Conservation (phyloP, 2,113 vertebrate species). For the Bagarius yarrelli region DNA sequence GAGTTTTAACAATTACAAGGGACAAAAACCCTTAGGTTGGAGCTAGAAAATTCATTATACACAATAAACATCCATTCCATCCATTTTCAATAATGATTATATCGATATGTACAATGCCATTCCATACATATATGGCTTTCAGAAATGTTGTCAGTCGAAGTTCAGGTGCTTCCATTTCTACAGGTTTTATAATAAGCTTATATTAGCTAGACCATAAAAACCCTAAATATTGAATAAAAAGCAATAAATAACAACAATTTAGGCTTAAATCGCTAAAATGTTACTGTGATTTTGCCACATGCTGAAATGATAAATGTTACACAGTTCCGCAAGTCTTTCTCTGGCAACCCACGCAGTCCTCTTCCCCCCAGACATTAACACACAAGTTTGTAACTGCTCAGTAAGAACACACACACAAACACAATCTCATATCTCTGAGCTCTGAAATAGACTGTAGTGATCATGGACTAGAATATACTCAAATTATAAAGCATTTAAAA, state of each 20-base stretch:
- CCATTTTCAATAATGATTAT: not conserved
- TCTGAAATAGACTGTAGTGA: slow-evolving; percentile 2
- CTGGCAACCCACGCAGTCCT: not conserved
- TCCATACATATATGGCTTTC: not conserved
- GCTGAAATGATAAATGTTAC: slow-evolving; percentile 12
- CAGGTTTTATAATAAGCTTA: not conserved
- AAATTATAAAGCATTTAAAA: not conserved
- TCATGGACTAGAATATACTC: not conserved
- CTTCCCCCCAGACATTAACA: not conserved
- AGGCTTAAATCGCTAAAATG: not conserved
- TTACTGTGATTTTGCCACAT: not conserved
- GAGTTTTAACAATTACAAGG: too few species aligned
- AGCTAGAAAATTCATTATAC: not conserved
- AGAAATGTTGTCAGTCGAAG: not conserved
- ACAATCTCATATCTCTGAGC: not conserved
- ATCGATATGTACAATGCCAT: not conserved
- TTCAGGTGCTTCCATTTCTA: not conserved
- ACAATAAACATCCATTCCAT: not conserved
- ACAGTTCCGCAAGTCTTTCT: not conserved
- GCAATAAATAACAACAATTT: not conserved
- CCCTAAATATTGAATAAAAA: not conserved
- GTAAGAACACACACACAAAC: not conserved
- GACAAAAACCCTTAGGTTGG: too few species aligned
- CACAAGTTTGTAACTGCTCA: slow-evolving; percentile 1
- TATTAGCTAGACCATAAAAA: not conserved